Conservation (phyloP, 2,113 vertebrate species). For the Antechinus flavipes region DNA sequence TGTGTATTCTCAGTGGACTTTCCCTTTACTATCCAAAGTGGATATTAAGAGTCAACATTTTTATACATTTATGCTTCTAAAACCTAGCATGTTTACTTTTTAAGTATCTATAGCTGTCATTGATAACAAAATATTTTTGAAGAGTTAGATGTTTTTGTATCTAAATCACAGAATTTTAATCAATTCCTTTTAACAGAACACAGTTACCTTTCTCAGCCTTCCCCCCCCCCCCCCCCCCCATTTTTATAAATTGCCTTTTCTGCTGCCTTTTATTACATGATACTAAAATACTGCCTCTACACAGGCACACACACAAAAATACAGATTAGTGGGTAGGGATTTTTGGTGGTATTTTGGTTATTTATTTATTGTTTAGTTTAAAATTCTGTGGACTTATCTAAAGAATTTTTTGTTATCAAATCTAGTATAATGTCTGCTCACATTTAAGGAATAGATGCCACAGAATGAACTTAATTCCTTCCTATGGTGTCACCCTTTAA, state of each 20-base stretch:
- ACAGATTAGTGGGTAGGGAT: constrained; percentile 1
- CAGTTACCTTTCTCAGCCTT: constrained; percentile 52
- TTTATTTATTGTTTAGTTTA: constrained; percentile 63
- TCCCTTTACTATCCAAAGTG: constrained; percentile 81
- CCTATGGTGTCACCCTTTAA: constrained; percentile 64
- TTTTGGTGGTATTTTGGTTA: constrained; percentile 54
- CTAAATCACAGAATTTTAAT: constrained; percentile 64
- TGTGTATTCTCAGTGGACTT: constrained; percentile 92
- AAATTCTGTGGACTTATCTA: constrained; percentile 52
- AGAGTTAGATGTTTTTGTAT: constrained; percentile 73
- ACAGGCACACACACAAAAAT: not conserved
- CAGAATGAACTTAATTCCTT: constrained; percentile 71
- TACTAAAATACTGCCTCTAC: constrained; percentile 53
- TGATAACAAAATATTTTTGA: constrained; percentile 76
- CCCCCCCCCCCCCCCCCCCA: too few species aligned
- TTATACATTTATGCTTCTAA: constrained; percentile 93
- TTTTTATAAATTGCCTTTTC: constrained; percentile 41
- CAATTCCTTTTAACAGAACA: constrained; percentile 67
- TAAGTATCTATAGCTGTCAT: constrained; percentile 80
- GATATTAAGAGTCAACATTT: constrained; percentile 86
- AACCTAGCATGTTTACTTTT: constrained; percentile 82
- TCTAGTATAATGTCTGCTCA: constrained; percentile 60
- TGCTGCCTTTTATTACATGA: constrained; percentile 53
- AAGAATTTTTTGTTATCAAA: constrained; percentile 50
- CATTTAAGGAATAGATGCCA: constrained; percentile 62